A percentile compares a stretch with the other conserved stretches of the same genome.
Evolutionary conservation across 2,797 vertebrate species (phyloP).

Genomic region (Pogoniulus pusillus): DNA sequence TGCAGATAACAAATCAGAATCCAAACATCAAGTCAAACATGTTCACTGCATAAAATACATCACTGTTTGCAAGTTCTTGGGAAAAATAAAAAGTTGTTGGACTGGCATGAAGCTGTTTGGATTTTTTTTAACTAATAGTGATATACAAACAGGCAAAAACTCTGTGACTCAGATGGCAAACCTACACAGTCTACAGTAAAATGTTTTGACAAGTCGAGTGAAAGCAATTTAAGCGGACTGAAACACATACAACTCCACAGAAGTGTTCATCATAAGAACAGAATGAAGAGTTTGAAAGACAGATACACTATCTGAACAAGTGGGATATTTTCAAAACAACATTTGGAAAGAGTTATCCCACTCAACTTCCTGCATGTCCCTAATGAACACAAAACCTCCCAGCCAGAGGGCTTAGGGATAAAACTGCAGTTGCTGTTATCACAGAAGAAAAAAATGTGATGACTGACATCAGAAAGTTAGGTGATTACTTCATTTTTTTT

Average conservation of each 20-base stretch:
- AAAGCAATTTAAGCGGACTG: not conserved
- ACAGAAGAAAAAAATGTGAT: not conserved
- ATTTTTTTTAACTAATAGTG: not conserved
- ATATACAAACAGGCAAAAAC: not conserved
- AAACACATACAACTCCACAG: not conserved
- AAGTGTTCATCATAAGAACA: not conserved
- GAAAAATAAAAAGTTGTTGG: not conserved
- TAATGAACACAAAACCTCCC: not conserved
- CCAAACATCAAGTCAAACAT: not conserved
- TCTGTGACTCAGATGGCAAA: not conserved
- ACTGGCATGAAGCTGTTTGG: not conserved
- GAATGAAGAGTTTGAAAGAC: not conserved
- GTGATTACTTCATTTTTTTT: not conserved
- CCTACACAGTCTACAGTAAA: not conserved
- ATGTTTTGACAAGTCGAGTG: not conserved
- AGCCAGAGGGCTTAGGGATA: not conserved
- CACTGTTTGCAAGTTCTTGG: not conserved
- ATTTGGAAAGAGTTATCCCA: not conserved
- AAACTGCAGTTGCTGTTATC: not conserved
- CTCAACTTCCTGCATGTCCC: not conserved
- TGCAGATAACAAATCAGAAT: not conserved
- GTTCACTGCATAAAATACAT: not conserved
- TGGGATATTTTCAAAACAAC: not conserved
- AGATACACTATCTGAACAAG: not conserved
- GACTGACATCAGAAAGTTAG: not conserved